These are phyloP conservation scores for Rhyacichthys aspro DNA, from an alignment of 2,797 vertebrate species.

Conservation along the genomic window DNA sequence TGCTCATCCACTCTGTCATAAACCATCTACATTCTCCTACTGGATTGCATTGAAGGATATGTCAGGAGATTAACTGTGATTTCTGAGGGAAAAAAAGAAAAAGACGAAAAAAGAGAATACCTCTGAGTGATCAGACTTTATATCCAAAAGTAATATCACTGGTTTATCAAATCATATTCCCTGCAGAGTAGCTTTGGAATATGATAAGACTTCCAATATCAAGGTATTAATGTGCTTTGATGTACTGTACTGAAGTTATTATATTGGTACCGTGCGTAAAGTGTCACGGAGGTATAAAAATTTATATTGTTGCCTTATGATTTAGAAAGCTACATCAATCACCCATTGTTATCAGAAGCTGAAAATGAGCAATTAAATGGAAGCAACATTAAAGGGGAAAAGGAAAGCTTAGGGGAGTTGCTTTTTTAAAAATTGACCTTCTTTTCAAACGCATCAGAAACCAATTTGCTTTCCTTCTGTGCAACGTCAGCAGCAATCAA, in stretches of 20 bases:
- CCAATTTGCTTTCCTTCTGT: conserved; percentile 45
- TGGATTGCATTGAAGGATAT: conserved; percentile 14
- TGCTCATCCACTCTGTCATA: neutral
- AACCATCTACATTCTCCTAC: conserved; percentile 20
- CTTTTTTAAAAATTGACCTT: conserved; percentile 46
- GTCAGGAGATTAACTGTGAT: conserved; percentile 14
- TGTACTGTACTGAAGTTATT: conserved; percentile 18
- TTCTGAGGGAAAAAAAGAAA: no score
- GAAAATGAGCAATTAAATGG: conserved; percentile 47
- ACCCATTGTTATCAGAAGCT: conserved; percentile 30
- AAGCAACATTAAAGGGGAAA: conserved; percentile 36
- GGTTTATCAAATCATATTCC: conserved; percentile 61
- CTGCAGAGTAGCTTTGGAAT: conserved; percentile 40
- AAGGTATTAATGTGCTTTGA: conserved; percentile 42
- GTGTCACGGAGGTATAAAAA: conserved; percentile 11
- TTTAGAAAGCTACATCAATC: conserved; percentile 40
- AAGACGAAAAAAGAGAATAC: conserved; percentile 2
- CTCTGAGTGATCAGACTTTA: conserved; percentile 46
- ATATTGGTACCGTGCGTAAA: conserved; percentile 18
- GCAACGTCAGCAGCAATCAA: conserved; percentile 72
- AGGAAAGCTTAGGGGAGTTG: conserved; percentile 30
- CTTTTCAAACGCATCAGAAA: conserved; percentile 46
- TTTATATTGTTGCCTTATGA: conserved; percentile 21
- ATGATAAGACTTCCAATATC: conserved; percentile 63
- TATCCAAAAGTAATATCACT: conserved; percentile 62